Base-by-base conservation (phyloP, 1,140 invertebrate species). In the Dinoponera quadriceps region DNA sequence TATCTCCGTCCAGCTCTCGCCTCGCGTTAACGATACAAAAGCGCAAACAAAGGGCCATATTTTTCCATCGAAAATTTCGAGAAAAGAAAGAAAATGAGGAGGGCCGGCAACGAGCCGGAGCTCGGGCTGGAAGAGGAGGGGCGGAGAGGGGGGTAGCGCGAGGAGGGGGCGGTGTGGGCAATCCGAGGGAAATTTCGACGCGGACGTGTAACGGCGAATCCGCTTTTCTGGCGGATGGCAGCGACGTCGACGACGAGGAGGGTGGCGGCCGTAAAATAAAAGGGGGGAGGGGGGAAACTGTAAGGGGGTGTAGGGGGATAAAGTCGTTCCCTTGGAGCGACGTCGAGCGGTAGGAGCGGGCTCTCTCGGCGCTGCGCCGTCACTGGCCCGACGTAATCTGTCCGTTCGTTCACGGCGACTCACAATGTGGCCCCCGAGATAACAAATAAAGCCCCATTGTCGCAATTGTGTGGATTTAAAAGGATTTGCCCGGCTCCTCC, bases 381-480 rank as follows among this genome's bases (percentile, higher is more conserved):
- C 92, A 93, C 91, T 94, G 91, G 92, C 91, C 93, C 92, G 91
- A 93, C 93, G 91, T 94, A 94, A 94, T 94, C 93, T 94, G 93
- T 94, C 92, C 94, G 92, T 93, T 93, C 93, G 92, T 94, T 94
- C 93, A 92, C 92, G 91, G 91, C 92, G 92, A 93, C 92, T 94
- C 93, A 94, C 94, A 94, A 94, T 94, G 93, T 94, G 94, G 94
- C 93, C 93, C 93, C 94, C 93, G 93, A 94, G 93, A 94, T 94
- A 94, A 94, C 94, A 94, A 94, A 94, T 94, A 94, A 94, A 94
- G 93, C 94, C 92, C 94, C 92, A 94, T 94, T 94, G 93, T 94
- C 93, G 93, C 94, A 94, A 94, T 94, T 94, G 93, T 94, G 93
- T 94, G 94, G 93, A 94, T 94, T 94, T 94, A 94, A 94, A 94